Percentiles rank a stretch among this genome's conserved stretches.
Evolutionary conservation across 2,113 vertebrate genomes (phyloP).

Genomic region (Gyps fulvus): DNA sequence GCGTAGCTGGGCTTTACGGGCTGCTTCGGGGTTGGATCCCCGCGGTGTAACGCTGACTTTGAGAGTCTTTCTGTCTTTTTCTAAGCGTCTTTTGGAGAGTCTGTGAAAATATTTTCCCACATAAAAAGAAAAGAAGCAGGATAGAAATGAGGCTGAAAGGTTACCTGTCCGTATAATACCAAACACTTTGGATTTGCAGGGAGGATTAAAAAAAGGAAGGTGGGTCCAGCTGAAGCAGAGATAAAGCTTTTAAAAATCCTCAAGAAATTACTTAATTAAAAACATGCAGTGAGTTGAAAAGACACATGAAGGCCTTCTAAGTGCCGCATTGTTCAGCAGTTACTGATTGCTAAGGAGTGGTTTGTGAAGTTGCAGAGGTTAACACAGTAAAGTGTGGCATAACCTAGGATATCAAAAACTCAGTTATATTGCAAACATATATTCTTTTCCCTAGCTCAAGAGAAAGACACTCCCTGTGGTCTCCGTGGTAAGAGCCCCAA

Average conservation of each 20-base stretch:
- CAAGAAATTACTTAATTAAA: not conserved
- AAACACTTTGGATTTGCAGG: not conserved
- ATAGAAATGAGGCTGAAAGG: not conserved
- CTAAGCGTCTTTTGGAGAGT: not conserved
- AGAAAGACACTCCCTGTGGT: not conserved
- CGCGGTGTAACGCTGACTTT: not conserved
- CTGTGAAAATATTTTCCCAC: not conserved
- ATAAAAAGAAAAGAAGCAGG: not conserved
- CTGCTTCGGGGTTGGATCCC: not conserved
- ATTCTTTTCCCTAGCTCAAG: not conserved
- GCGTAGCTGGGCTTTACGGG: accelerated
- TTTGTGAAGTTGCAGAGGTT: not conserved
- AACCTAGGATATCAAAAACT: not conserved
- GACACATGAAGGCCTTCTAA: not conserved
- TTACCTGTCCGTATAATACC: not conserved
- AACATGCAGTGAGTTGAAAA: not conserved
- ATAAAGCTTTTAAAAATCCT: not conserved
- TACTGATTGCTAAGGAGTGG: not conserved
- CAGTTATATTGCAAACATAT: not conserved
- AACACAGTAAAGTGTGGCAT: not conserved
- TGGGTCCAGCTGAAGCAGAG: not conserved
- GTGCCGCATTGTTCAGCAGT: accelerated
- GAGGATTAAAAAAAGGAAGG: not conserved
- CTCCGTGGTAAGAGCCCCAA: not conserved
- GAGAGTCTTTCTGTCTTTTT: not conserved